A percentile compares a stretch with the other conserved stretches of the same genome.
phyloP scores from a whole-genome alignment of 2,113 vertebrate genomes.

The Myanophis thanlyinensis region DNA sequence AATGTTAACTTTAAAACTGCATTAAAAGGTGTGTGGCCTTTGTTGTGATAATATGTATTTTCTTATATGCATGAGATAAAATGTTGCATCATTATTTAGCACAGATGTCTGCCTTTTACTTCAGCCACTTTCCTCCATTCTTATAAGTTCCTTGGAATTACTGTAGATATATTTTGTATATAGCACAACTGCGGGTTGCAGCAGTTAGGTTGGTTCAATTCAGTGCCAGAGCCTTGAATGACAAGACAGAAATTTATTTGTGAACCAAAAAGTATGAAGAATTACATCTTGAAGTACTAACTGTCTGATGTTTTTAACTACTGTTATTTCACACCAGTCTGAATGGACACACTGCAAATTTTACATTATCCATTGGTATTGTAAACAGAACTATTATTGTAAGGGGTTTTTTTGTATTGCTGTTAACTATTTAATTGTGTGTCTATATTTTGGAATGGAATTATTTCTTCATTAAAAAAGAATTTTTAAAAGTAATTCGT shows the following conservation, averaged over 20 bases:
- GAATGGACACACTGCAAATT: slow-evolving; percentile 76
- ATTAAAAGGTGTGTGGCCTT: slow-evolving; percentile 81
- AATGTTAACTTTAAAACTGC: slow-evolving; percentile 75
- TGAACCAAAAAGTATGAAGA: slow-evolving; percentile 76
- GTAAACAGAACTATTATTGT: slow-evolving; percentile 83
- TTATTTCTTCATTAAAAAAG: slow-evolving; percentile 89
- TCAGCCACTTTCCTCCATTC: slow-evolving; percentile 70
- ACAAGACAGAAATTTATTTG: slow-evolving; percentile 73
- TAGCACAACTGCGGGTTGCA: slow-evolving; percentile 71
- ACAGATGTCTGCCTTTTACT: slow-evolving; percentile 72
- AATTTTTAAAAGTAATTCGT: slow-evolving; percentile 78
- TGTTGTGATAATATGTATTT: slow-evolving; percentile 80
- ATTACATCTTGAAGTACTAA: slow-evolving; percentile 74
- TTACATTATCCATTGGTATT: slow-evolving; percentile 79
- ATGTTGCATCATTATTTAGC: slow-evolving; percentile 77
- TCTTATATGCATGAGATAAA: slow-evolving; percentile 85
- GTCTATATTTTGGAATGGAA: slow-evolving; percentile 89
- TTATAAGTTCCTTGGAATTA: slow-evolving; percentile 72
- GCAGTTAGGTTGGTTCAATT: slow-evolving; percentile 67
- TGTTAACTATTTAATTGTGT: slow-evolving; percentile 89
- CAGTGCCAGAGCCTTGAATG: slow-evolving; percentile 63
- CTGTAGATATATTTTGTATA: slow-evolving; percentile 82
- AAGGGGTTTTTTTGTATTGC: slow-evolving; percentile 80
- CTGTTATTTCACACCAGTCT: slow-evolving; percentile 78
- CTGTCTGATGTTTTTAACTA: slow-evolving; percentile 74